These are phyloP conservation scores for Drosophila tani DNA, from an alignment of 1,140 invertebrate species.

Conservation along the genomic window DNA sequence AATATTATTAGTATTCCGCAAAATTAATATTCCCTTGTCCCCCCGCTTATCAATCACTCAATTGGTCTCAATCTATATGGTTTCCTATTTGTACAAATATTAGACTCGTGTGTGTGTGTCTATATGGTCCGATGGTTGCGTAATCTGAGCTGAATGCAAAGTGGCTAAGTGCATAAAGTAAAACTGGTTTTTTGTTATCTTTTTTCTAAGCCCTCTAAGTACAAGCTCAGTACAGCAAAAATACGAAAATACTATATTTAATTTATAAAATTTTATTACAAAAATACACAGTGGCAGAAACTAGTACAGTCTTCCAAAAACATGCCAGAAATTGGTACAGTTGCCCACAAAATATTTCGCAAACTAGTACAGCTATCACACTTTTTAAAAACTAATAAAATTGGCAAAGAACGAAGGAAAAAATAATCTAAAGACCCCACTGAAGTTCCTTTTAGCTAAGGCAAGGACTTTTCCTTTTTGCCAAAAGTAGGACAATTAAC, in stretches of 20 bases:
- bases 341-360: not conserved
- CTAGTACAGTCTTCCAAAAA: constrained; percentile 9
- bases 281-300: not conserved
- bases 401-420: too few relatives aligned
- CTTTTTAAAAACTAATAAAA: not conserved
- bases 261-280: too few relatives aligned
- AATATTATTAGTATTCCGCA: constrained; percentile 1
- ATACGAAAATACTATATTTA: not conserved
- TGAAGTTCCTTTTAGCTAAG: not conserved
- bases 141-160: constrained; percentile 54
- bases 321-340: not conserved
- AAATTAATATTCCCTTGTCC: constrained; percentile 1
- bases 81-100: not conserved
- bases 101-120: not conserved
- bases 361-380: not conserved
- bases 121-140: constrained; percentile 52
- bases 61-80: constrained; percentile 43
- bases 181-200: constrained; percentile 38
- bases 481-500: not conserved
- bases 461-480: not conserved
- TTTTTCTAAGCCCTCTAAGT: not conserved
- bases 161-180: constrained; percentile 42
- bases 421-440: not conserved
- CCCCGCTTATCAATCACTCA: constrained; percentile 30
- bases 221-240: not conserved